These are phyloP conservation scores for Clanis bilineata DNA, from an alignment of 2,888 invertebrate genomes.

Conservation along the genomic window DNA sequence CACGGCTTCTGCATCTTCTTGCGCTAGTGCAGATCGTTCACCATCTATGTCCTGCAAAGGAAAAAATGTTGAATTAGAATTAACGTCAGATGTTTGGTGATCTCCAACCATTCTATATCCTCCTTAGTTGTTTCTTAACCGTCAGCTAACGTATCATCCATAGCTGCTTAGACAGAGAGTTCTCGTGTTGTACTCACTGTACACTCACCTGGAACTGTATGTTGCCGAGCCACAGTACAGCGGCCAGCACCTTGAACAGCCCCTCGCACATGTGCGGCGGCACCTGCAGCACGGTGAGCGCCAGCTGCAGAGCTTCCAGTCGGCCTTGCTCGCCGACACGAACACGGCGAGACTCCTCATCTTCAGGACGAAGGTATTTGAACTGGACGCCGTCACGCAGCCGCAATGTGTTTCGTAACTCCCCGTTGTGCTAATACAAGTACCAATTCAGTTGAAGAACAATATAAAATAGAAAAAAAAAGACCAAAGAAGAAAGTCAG, in stretches of 20 bases:
- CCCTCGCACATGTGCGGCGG: slow-evolving; percentile 93
- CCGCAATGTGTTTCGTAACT: slow-evolving; percentile 88
- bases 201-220: slow-evolving; percentile 86
- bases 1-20: slow-evolving; percentile 86
- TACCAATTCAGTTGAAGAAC: too few species aligned
- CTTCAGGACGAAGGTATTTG: slow-evolving; percentile 92
- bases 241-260: slow-evolving; percentile 92
- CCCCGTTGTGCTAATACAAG: slow-evolving; percentile 84
- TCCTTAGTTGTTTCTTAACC: background rate
- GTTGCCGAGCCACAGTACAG: slow-evolving; percentile 95
- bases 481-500: too few species aligned
- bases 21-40: slow-evolving; percentile 89
- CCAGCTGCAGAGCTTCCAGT: slow-evolving; percentile 92
- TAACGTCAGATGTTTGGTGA: too few species aligned
- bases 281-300: slow-evolving; percentile 94
- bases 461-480: background rate
- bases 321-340: slow-evolving; percentile 73
- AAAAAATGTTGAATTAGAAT: too few species aligned
- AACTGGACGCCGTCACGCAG: slow-evolving; percentile 89
- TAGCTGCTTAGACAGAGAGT: background rate
- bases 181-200: background rate
- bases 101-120: background rate
- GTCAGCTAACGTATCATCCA: too few species aligned
- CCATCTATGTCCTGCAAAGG: slow-evolving; percentile 89
- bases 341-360: slow-evolving; percentile 78